phyloP scores from a whole-genome alignment of 2,113 vertebrate species.

The Apodemus sylvaticus region DNA sequence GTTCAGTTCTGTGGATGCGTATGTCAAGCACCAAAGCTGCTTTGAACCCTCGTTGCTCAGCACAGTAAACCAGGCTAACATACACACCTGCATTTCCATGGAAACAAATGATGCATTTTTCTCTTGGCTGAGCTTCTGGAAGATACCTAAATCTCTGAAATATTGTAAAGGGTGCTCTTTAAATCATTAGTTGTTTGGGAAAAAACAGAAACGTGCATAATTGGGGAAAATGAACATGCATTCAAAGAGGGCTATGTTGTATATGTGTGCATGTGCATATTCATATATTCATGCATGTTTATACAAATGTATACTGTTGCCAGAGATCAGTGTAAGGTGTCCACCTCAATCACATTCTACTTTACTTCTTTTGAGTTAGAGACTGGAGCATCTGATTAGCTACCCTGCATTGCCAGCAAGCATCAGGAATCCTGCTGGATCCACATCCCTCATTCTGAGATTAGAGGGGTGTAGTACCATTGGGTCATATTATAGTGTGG shows the following conservation, averaged over 20 bases:
- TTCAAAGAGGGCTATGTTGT: not conserved
- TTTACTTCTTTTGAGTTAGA: not conserved
- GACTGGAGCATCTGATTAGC: no score
- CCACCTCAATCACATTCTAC: not conserved
- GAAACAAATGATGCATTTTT: conserved; percentile 39
- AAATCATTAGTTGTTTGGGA: conserved; percentile 25
- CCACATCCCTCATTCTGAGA: no score
- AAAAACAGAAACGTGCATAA: not conserved
- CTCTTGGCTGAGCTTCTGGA: conserved; percentile 33
- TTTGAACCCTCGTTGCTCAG: not conserved
- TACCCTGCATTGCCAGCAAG: not conserved
- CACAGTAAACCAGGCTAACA: not conserved
- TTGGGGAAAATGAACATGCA: not conserved
- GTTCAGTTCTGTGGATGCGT: not conserved
- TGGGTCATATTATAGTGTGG: no score
- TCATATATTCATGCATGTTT: not conserved
- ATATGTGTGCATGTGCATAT: not conserved
- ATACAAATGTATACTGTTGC: no score
- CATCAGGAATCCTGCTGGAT: not conserved
- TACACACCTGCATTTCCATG: not conserved
- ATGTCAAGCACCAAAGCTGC: conserved; percentile 17
- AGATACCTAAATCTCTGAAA: conserved; percentile 29
- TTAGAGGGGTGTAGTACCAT: not conserved
- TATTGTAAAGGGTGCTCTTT: not conserved
- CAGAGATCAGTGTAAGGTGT: not conserved